A percentile compares a stretch with the other conserved stretches of the same genome.
These are phyloP conservation scores for Lordiphosa clarofinis DNA, from an alignment of 1,140 invertebrate species.

Conservation along the genomic window DNA sequence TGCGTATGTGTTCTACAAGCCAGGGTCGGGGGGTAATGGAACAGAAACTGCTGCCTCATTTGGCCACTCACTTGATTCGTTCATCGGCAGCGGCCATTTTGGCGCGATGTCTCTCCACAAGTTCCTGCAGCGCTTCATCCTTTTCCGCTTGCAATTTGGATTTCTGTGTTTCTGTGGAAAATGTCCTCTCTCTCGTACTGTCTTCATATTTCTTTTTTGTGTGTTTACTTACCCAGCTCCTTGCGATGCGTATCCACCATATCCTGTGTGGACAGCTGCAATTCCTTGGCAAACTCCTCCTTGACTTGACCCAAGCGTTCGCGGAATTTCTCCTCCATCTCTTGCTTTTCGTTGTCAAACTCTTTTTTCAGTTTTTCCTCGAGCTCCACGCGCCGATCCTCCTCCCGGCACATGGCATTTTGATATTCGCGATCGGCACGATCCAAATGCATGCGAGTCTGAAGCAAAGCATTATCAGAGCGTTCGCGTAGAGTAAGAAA, in stretches of 20 bases:
- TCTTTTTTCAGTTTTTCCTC: slow-evolving; percentile 58
- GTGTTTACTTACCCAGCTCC: slow-evolving; percentile 81
- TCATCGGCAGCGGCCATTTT: slow-evolving; percentile 81
- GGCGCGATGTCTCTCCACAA: slow-evolving; percentile 81
- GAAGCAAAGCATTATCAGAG: slow-evolving; percentile 67
- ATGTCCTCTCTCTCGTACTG: not conserved
- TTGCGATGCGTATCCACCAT: slow-evolving; percentile 81
- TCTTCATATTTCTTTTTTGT: not conserved
- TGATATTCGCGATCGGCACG: slow-evolving; percentile 80
- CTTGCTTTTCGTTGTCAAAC: slow-evolving; percentile 66
- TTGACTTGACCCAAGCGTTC: slow-evolving; percentile 73
- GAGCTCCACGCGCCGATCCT: slow-evolving; percentile 80
- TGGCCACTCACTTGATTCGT: slow-evolving; percentile 71
- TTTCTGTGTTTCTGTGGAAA: slow-evolving; percentile 80
- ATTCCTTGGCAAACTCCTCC: slow-evolving; percentile 75
- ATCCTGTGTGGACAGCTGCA: slow-evolving; percentile 80
- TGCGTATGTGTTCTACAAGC: slow-evolving; percentile 9
- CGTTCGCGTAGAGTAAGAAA: slow-evolving; percentile 68
- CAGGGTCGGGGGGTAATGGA: not conserved
- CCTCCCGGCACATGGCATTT: slow-evolving; percentile 81
- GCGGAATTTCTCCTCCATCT: slow-evolving; percentile 78
- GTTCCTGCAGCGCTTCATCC: slow-evolving; percentile 80
- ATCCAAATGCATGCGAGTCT: slow-evolving; percentile 79
- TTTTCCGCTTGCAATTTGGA: slow-evolving; percentile 81
- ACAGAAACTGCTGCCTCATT: not conserved